These are phyloP conservation scores for Acrocera orbiculus DNA, from an alignment of 2,888 invertebrate genomes.

Conservation along the genomic window DNA sequence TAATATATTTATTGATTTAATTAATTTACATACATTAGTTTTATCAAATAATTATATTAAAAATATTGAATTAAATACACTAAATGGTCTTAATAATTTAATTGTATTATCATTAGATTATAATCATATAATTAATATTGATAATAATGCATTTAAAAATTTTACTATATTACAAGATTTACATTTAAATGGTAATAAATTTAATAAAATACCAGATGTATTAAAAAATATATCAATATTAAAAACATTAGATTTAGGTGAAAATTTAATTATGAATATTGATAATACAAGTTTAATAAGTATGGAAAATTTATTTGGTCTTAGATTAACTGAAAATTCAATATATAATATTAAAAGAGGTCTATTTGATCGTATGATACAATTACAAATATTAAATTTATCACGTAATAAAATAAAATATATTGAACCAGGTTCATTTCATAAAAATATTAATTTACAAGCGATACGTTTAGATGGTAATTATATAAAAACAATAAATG, in stretches of 20 bases:
- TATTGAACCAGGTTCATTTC: slow-evolving; percentile 65
- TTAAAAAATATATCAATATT: slow-evolving; percentile 68
- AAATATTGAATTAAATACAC: slow-evolving; percentile 62
- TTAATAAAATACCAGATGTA: slow-evolving; percentile 62
- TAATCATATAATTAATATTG: slow-evolving; percentile 63
- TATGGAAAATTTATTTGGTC: slow-evolving; percentile 68
- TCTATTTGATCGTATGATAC: slow-evolving; percentile 59
- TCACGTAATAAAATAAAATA: slow-evolving; percentile 66
- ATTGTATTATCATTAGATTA: slow-evolving; percentile 70
- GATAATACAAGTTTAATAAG: slow-evolving; percentile 68
- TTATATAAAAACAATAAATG: slow-evolving; percentile 61
- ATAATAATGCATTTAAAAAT: slow-evolving; percentile 71
- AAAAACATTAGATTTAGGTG: slow-evolving; percentile 76
- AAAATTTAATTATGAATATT: slow-evolving; percentile 68
- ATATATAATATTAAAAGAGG: slow-evolving; percentile 62
- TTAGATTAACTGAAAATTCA: slow-evolving; percentile 78
- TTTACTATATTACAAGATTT: slow-evolving; percentile 78
- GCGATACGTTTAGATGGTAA: slow-evolving; percentile 81
- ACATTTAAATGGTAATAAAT: slow-evolving; percentile 72
- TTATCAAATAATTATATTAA: slow-evolving; percentile 73
- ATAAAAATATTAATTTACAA: slow-evolving; percentile 58
- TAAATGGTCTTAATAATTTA: slow-evolving; percentile 72
- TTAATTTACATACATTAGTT: slow-evolving; percentile 74
- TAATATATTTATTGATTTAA: slow-evolving; percentile 73
- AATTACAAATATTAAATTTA: slow-evolving; percentile 70